Evolutionary conservation across 2,797 vertebrate species (phyloP), one percentile per base, ranked within the genome.

Genomic region (Nothura maculosa): DNA sequence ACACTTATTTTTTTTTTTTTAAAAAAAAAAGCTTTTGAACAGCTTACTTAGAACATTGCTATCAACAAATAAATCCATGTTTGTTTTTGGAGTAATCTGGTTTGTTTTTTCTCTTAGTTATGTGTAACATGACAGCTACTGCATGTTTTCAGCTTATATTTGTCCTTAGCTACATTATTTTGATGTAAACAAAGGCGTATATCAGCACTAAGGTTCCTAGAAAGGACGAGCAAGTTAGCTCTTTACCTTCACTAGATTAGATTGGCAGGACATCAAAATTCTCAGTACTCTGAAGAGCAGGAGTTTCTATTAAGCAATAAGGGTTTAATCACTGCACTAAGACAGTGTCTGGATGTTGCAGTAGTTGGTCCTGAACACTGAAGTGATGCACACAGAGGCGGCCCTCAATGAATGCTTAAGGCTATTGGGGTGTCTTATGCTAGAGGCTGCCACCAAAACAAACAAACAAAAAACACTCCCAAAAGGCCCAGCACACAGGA

Each of bases 1-100:
- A 9, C 18, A 81, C 64, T 69, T 63, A 61, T 54, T 54, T 73
- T 90, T 89, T 54, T 73, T 90, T 89, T 93, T 89, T 55, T 45
- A 73, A 45, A 47, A 47, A 47, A 47, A 47, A 36, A 95, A 91
- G 13, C 36, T 32, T 88, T 86, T 30, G 6, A 36, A 76, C 30
- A 75, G 36, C 74, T 82, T 85, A 67, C 32, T 47, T 48, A 61
- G 36, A 72, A 77, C 17, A 34, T 57, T 86, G 15, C 43, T 63
- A 40, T 55, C 55, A 69, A 73, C 24, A 91, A 89, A 81, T 16
- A 17, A 74, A 89, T 76, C 2, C 21, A 48, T 16, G 8, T 14
- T 73, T 90, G 25, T 52, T 70, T 77, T 17, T 67, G 43, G 30
- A 48, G 10, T 16, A 47, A 67, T 24, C 18, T 36, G 32, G 4